phyloP scores from a whole-genome alignment of 2,113 vertebrate species.

The Taurulus bubalis region DNA sequence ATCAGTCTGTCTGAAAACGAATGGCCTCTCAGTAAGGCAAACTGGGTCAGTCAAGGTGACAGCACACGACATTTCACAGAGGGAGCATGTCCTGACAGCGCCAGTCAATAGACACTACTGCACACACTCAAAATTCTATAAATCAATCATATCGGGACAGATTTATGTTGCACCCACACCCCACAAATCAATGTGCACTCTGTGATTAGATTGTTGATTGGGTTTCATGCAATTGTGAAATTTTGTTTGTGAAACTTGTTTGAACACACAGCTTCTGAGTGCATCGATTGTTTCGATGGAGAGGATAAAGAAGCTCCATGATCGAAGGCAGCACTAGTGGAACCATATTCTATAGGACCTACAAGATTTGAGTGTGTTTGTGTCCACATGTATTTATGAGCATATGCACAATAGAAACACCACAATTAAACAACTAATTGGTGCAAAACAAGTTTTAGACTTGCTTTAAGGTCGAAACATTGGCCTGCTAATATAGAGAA shows the following conservation, averaged over 20 bases:
- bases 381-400: neutral
- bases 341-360: neutral
- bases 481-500: neutral
- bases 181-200: conserved; percentile 1
- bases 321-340: neutral
- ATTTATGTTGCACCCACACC: conserved; percentile 14
- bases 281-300: neutral
- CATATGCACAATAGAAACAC: neutral
- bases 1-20: conserved; percentile 38
- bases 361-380: neutral
- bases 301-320: neutral
- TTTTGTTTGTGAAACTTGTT: neutral
- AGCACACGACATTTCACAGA: conserved; percentile 43
- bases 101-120: conserved; percentile 20
- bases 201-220: neutral
- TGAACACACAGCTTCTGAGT: neutral
- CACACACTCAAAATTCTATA: neutral
- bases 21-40: conserved; percentile 26
- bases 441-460: neutral
- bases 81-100: neutral
- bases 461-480: neutral
- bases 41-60: conserved; percentile 70
- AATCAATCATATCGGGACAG: conserved; percentile 17
- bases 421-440: neutral
- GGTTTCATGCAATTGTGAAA: neutral